A percentile compares a stretch with the other conserved stretches of the same genome.
These are phyloP conservation scores for Hydropotes inermis DNA, from an alignment of 2,113 vertebrate species.

Conservation along the genomic window DNA sequence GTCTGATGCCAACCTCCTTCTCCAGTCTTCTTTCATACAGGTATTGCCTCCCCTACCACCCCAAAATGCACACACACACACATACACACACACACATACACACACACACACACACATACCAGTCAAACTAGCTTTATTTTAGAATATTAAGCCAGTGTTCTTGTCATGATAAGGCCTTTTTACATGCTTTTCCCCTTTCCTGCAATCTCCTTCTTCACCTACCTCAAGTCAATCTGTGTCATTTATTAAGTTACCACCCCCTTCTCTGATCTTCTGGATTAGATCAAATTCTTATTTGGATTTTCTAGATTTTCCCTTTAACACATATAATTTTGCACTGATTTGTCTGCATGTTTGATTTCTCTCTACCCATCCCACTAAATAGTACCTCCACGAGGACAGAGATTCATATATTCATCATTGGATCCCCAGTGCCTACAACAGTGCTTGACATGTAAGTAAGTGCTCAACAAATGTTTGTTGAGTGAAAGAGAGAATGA, in stretches of 20 bases:
- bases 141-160: constrained; percentile 7
- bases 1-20: not conserved
- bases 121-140: not conserved
- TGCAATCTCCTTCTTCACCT: not conserved
- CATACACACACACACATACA: not conserved
- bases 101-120: not conserved
- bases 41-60: not conserved
- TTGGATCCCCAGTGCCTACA: not conserved
- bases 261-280: not conserved
- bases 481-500: not conserved
- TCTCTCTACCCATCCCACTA: not conserved
- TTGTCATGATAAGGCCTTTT: not conserved
- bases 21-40: not conserved
- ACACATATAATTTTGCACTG: not conserved
- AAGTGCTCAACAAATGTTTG: not conserved
- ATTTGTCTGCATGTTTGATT: not conserved
- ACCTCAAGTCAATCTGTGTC: not conserved
- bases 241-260: not conserved
- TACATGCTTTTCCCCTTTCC: not conserved
- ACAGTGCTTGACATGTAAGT: not conserved
- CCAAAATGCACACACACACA: not conserved
- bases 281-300: not conserved
- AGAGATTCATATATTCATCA: not conserved
- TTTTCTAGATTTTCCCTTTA: not conserved
- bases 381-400: not conserved